Evolutionary conservation across 2,113 vertebrate genomes (phyloP), one percentile per base, ranked within the genome.

Genomic region (Typhlomys cinereus): DNA sequence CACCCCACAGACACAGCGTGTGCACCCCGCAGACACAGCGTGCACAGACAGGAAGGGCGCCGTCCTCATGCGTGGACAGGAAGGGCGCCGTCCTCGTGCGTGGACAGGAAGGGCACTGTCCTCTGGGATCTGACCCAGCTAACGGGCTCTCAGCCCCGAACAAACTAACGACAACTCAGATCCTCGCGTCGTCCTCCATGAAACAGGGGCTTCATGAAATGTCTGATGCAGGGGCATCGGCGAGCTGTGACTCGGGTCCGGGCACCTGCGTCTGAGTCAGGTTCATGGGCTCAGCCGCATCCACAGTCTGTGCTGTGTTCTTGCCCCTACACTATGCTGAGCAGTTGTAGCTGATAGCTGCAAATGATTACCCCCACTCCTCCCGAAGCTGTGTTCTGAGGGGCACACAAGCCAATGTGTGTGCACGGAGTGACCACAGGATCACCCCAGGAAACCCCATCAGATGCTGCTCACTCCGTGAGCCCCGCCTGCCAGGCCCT

Each of bases 361-460:
- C 78, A 78, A 81, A n/a, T 82, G 82, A 48, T 93, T 81, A 84
- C 14, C 7, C 25, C 2, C 13, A 36, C 52, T 82, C 64, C 93
- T 85, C 61, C 61, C 5, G 67, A 66, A 52, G 54, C 81, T 36
- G 39, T 75, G 31, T 79, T 71, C 69, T 0, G 41, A 84, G 39
- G 36, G 81, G 46, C 7, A 52, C 69, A 17, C 14, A n/a, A 57
- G 11, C 15, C 20, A 46, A 66, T 18, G 11, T 29, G 41, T 11
- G 27, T 25, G 54, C 2, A 44, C 1, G 1, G 10, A 34, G 4
- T 62, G 59, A 57, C 9, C 25, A 15, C 39, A 52, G 0, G 0
- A 11, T 18, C 1, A 18, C 5, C n/a, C 59, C n/a, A 69, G 67
- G 44, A 82, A 34, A 74, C 61, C 0, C 1, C 27, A 29, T 25